Base-by-base conservation (phyloP, 2,888 invertebrate genomes). In the Teinopalpus imperialis region DNA sequence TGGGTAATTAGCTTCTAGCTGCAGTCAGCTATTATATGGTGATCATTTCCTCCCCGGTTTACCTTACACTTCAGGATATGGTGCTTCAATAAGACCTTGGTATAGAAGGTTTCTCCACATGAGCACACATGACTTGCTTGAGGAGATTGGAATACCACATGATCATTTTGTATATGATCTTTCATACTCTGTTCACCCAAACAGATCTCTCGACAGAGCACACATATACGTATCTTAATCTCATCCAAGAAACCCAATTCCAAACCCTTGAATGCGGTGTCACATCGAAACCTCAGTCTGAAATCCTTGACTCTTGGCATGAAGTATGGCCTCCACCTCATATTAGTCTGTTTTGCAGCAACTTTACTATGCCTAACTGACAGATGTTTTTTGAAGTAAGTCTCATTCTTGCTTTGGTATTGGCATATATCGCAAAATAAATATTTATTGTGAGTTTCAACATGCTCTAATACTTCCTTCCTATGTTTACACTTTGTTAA, bases 171-270 rank as follows among this genome's bases (percentile, higher is more conserved):
- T 0, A 77, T 57, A 42, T 79, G 78, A 0, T 23, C 18, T 0
- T 36, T 46, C 59, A 63, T 65, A 0, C 63, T 51, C 0, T 48
- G 26, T 0, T 34, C 21, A 0, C 47, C 52, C 0, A 43, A 29
- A 27, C 74, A 78, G 1, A 82, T 66, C 0, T 71, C 63, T 2
- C 73, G 43, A n/a, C 82, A 82, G 0, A 82, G 1, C 0, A 76
- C 32, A 40, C 82, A 82, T 0, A 82, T 54, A 0, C 47, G 45
- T 0, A 78, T 3, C n/a, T 30, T 6, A 10, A 16, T 2, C 2
- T 41, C 30, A 2, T 29, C n/a, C 1, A 46, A 14, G 7, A 14
- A 18, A 0, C 29, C 5, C 9, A 46, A 7, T 0, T 13, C 16
- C 6, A 46, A 1, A 7, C 46, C 46, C 6, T 46, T 46, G 8